These are phyloP conservation scores for Cylas formicarius DNA, from an alignment of 1,140 invertebrate genomes.

Conservation along the genomic window DNA sequence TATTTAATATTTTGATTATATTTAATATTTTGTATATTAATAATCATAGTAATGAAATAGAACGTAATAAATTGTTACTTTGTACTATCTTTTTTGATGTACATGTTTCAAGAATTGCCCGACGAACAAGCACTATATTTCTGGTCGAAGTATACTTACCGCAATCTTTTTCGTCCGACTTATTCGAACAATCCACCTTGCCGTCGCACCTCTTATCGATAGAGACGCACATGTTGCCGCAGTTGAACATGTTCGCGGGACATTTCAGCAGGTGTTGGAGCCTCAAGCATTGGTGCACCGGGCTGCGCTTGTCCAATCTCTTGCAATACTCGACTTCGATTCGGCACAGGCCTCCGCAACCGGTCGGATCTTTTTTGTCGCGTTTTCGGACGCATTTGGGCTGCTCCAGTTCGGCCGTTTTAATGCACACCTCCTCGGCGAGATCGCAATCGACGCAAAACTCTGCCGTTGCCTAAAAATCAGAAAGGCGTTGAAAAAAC, in stretches of 20 bases:
- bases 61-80: no score
- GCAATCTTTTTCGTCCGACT: slow-evolving; percentile 72
- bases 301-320: slow-evolving; percentile 48
- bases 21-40: no score
- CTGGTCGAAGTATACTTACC: slow-evolving; percentile 57
- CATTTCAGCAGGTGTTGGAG: slow-evolving; percentile 46
- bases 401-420: slow-evolving; percentile 26
- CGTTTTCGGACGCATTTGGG: slow-evolving; percentile 52
- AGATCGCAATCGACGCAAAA: no score
- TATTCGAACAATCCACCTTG: slow-evolving; percentile 68
- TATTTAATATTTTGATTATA: no score
- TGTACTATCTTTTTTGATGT: no score
- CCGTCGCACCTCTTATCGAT: slow-evolving; percentile 64
- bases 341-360: slow-evolving; percentile 64
- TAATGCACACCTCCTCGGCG: slow-evolving; percentile 32
- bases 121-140: no score
- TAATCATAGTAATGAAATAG: no score
- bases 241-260: slow-evolving; percentile 59
- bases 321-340: slow-evolving; percentile 65
- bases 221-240: slow-evolving; percentile 64
- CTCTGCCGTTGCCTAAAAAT: no score
- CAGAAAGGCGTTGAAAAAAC: no score
- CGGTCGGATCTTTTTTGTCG: slow-evolving; percentile 60
- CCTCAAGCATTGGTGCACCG: slow-evolving; percentile 46
- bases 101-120: no score